Evolutionary conservation across 2,888 invertebrate genomes (phyloP).

Genomic region (Bombyx huttoni): DNA sequence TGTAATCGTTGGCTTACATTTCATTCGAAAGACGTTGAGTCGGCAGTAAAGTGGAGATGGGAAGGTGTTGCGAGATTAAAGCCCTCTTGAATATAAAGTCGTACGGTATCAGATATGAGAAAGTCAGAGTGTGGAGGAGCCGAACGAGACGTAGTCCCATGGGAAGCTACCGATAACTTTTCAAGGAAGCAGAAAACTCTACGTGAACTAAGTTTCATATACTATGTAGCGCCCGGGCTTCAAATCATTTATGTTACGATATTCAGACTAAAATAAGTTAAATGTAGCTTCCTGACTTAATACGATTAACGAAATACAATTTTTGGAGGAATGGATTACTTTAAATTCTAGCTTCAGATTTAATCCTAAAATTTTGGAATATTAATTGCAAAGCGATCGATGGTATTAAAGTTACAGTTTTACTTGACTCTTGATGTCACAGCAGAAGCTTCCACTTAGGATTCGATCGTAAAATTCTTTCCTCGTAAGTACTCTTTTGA

Average conservation of each 20-base stretch:
- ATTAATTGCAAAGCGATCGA: too few species aligned
- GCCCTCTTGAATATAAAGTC: slow-evolving; percentile 22
- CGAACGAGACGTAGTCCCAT: slow-evolving; percentile 21
- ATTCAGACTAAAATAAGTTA: not conserved
- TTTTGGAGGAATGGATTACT: too few species aligned
- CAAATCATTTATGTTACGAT: not conserved
- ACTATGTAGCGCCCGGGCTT: not conserved
- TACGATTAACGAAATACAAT: not conserved
- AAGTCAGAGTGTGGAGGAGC: slow-evolving; percentile 8
- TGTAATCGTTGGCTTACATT: slow-evolving; percentile 31
- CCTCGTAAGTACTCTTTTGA: too few species aligned
- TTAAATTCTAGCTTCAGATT: too few species aligned
- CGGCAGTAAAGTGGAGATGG: slow-evolving; percentile 15
- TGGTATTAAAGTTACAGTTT: too few species aligned
- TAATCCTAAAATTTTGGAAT: too few species aligned
- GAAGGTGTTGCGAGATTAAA: slow-evolving; percentile 23
- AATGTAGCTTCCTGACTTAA: not conserved
- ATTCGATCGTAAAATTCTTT: too few species aligned
- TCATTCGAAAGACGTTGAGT: slow-evolving; percentile 12
- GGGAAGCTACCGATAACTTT: slow-evolving; percentile 26
- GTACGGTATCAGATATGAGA: slow-evolving; percentile 21
- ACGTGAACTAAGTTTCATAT: not conserved
- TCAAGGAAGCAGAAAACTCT: slow-evolving; percentile 21
- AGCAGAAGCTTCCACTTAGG: too few species aligned
- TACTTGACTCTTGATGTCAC: too few species aligned